Percentiles rank a stretch among this genome's conserved stretches.
Evolutionary conservation across 1,140 invertebrate genomes (phyloP).

Genomic region (Tachypleus tridentatus): DNA sequence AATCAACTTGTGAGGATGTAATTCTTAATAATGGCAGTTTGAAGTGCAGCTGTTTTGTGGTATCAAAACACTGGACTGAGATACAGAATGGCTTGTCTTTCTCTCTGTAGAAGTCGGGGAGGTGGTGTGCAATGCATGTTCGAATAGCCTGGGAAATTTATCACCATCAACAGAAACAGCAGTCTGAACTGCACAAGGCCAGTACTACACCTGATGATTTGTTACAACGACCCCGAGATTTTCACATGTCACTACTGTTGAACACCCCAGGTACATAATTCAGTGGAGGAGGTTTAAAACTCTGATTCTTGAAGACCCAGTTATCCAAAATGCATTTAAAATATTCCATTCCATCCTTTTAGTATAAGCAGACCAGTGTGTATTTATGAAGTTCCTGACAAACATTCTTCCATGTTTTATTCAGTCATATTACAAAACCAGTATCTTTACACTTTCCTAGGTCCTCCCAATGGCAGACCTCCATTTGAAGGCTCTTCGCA

Average conservation of each 20-base stretch:
- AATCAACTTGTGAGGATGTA: no score
- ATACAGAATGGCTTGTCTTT: constrained; percentile 4
- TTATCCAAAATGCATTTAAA: not conserved
- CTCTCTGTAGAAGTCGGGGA: constrained; percentile 70
- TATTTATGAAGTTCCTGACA: not conserved
- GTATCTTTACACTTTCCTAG: not conserved
- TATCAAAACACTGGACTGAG: no score
- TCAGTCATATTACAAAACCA: not conserved
- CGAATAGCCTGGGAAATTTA: constrained; percentile 96
- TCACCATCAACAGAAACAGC: constrained; percentile 72
- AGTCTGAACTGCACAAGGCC: constrained; percentile 30
- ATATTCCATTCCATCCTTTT: not conserved
- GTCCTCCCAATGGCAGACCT: not conserved
- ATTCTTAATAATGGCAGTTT: no score
- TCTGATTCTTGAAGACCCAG: not conserved
- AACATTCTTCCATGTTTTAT: not conserved
- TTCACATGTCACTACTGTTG: constrained; percentile 34
- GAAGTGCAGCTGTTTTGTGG: no score
- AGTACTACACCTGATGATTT: constrained; percentile 29
- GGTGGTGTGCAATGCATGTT: constrained; percentile 97
- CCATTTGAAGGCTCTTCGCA: not conserved
- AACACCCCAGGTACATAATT: constrained; percentile 17
- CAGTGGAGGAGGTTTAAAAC: not conserved
- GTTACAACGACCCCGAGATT: constrained; percentile 38
- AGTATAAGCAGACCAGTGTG: no score